These are phyloP conservation scores for Octomys mimax DNA, from an alignment of 2,797 vertebrate species.

Conservation along the genomic window DNA sequence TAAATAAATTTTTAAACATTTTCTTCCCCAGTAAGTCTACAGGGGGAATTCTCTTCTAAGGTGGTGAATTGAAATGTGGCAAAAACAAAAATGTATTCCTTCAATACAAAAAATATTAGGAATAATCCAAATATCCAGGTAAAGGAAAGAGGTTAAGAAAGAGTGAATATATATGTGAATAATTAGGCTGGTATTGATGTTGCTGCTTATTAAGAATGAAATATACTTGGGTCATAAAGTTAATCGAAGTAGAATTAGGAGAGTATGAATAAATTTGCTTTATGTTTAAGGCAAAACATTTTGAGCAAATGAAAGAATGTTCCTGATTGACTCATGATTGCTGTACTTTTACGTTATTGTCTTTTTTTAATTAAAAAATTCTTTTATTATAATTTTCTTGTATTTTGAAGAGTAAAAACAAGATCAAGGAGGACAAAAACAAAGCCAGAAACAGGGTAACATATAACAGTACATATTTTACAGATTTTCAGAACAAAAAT, in stretches of 20 bases:
- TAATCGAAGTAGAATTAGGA: conserved; percentile 21
- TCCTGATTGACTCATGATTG: conserved; percentile 13
- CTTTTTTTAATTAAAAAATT: neutral
- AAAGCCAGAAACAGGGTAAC: too few species aligned
- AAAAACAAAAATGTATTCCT: neutral
- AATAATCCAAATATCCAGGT: neutral
- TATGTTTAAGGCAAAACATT: neutral
- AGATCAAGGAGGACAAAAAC: too few species aligned
- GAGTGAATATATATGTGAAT: neutral
- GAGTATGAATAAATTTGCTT: conserved; percentile 29
- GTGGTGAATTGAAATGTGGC: neutral
- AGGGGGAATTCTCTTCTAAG: conserved; percentile 17
- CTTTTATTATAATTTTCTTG: too few species aligned
- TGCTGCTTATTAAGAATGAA: neutral
- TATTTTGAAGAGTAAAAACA: too few species aligned
- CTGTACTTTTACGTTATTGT: neutral
- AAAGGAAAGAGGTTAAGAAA: neutral
- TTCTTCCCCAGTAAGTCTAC: neutral
- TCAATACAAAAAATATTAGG: neutral
- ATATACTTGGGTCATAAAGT: neutral
- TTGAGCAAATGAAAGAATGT: neutral
- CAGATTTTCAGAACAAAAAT: too few species aligned
- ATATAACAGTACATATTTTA: too few species aligned
- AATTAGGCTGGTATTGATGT: neutral
- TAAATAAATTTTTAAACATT: neutral